Evolutionary conservation across 2,888 invertebrate species (phyloP).

Genomic region (Rosalia funebris): DNA sequence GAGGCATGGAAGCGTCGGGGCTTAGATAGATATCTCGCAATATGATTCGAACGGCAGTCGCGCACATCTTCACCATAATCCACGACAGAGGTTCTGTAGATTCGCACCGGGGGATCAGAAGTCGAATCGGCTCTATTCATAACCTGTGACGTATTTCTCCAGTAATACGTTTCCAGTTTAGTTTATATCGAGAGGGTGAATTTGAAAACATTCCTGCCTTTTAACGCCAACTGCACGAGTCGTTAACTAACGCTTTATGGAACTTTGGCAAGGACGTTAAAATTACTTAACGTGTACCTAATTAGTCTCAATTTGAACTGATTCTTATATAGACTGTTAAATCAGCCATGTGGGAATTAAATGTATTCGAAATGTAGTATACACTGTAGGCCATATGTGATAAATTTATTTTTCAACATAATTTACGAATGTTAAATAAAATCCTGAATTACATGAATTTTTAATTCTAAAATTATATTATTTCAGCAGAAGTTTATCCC

Average conservation of each 20-base stretch:
- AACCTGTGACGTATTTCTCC: conserved; percentile 48
- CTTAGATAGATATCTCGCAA: conserved; percentile 61
- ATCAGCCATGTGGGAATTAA: too few species aligned
- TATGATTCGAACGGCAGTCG: conserved; percentile 60
- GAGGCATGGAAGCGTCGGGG: conserved; percentile 55
- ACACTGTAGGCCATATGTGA: too few species aligned
- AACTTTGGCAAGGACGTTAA: too few species aligned
- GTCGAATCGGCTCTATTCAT: conserved; percentile 53
- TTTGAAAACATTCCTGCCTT: conserved; percentile 23
- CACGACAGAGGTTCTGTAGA: conserved; percentile 57
- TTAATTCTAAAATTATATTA: too few species aligned
- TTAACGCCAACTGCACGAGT: conserved; percentile 12
- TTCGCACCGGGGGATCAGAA: conserved; percentile 55
- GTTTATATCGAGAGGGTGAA: conserved; percentile 24
- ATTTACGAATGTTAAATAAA: too few species aligned
- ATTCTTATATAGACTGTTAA: too few species aligned
- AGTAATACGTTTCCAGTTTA: conserved; percentile 31
- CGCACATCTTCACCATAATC: conserved; percentile 57
- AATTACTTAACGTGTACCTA: too few species aligned
- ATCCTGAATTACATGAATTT: too few species aligned
- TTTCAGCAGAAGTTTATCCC: too few species aligned
- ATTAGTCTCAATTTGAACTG: too few species aligned
- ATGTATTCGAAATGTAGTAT: too few species aligned
- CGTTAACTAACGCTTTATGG: neutral
- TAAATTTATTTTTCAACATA: too few species aligned